These are phyloP conservation scores for Harpagoxenus sublaevis DNA, from an alignment of 2,888 invertebrate genomes.

Conservation along the genomic window DNA sequence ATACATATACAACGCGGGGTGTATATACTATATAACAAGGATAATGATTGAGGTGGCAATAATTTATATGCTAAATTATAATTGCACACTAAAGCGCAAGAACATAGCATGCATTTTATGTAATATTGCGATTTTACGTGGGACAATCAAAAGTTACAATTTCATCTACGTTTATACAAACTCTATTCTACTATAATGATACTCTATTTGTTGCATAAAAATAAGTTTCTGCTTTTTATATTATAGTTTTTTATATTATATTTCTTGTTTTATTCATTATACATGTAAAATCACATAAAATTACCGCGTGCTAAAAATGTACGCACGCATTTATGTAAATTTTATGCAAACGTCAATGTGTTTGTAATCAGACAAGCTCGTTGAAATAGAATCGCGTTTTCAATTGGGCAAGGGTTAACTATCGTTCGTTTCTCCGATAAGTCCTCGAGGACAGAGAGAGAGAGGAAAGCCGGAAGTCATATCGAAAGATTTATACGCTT, in stretches of 20 bases:
- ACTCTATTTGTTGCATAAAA: background rate
- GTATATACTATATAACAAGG: background rate
- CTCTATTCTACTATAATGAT: background rate
- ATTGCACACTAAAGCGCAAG: background rate
- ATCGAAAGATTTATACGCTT: constrained; percentile 65
- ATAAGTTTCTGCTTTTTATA: background rate
- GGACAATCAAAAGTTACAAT: background rate
- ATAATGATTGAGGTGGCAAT: constrained; percentile 7
- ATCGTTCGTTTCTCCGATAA: constrained; percentile 17
- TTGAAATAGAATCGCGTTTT: constrained; percentile 4
- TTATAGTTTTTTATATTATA: background rate
- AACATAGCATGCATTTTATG: too few species aligned
- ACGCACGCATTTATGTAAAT: background rate
- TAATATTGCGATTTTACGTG: background rate
- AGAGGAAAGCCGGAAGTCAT: constrained; percentile 64
- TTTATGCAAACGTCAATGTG: background rate
- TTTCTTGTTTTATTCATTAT: background rate
- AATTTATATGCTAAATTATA: background rate
- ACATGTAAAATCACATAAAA: background rate
- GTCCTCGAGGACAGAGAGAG: background rate
- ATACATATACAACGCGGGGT: background rate
- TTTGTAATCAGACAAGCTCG: background rate
- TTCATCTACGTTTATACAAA: background rate
- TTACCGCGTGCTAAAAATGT: background rate
- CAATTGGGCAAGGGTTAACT: constrained; percentile 11